Percentiles rank a stretch among this genome's conserved stretches.
Evolutionary conservation across 2,797 vertebrate genomes (phyloP).

Genomic region (Gymnothorax javanicus): DNA sequence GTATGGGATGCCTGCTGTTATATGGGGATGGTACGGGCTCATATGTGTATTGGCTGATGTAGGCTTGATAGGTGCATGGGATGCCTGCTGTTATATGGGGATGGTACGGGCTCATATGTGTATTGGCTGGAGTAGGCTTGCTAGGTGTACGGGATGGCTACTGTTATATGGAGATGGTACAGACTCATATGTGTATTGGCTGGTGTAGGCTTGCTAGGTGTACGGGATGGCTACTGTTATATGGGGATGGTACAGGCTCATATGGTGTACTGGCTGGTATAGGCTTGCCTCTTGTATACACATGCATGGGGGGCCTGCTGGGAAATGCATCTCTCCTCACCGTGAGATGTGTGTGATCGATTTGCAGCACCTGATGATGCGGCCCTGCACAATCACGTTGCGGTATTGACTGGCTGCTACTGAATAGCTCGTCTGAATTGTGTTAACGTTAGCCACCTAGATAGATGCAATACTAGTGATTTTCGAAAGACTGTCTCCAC

Average conservation of each 20-base stretch:
- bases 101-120: not conserved
- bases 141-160: too few relatives aligned
- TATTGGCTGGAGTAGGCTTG: not conserved
- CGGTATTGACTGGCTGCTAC: not conserved
- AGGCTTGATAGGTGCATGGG: not conserved
- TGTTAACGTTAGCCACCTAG: too few relatives aligned
- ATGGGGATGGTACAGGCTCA: too few relatives aligned
- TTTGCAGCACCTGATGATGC: constrained; percentile 19
- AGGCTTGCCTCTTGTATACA: not conserved
- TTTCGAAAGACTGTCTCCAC: too few relatives aligned
- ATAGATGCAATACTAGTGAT: too few relatives aligned
- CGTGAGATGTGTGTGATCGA: constrained; percentile 43
- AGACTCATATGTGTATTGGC: too few relatives aligned
- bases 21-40: too few relatives aligned
- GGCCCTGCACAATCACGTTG: not conserved
- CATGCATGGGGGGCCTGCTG: not conserved
- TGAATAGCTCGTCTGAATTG: too few relatives aligned
- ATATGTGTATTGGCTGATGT: not conserved
- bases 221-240: not conserved
- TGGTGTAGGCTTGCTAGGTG: not conserved
- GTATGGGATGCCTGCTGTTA: too few relatives aligned
- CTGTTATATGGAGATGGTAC: too few relatives aligned
- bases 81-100: too few relatives aligned
- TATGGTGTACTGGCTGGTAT: not conserved
- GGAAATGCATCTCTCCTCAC: constrained; percentile 23